Evolutionary conservation across 2,888 invertebrate species (phyloP).

Genomic region (Ormyrus labotus): DNA sequence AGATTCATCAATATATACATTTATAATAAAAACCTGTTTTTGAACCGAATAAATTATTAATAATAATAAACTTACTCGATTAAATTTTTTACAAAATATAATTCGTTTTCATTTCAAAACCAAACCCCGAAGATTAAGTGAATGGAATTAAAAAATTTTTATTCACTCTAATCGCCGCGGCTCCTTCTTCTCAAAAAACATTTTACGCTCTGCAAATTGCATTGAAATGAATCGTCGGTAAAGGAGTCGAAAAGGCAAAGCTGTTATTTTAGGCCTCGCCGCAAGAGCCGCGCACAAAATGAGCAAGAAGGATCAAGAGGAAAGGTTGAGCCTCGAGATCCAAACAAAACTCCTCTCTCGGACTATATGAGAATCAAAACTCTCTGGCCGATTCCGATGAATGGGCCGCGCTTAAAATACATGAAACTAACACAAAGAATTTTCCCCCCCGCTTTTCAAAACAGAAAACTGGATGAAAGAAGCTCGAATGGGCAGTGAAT

Average conservation of each 20-base stretch:
- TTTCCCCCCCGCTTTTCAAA: constrained; percentile 2
- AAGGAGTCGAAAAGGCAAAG: constrained; percentile 60
- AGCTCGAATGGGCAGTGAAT: constrained; percentile 13
- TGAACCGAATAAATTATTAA: too few relatives aligned
- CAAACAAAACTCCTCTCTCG: constrained; percentile 56
- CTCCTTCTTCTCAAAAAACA: too few relatives aligned
- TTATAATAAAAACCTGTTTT: too few relatives aligned
- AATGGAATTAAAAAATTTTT: too few relatives aligned
- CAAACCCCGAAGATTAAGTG: too few relatives aligned
- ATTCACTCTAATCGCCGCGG: too few relatives aligned
- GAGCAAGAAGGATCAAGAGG: constrained; percentile 55
- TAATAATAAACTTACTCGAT: too few relatives aligned
- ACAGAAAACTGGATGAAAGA: constrained; percentile 1
- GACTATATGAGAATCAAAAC: constrained; percentile 2
- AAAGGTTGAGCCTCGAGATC: constrained; percentile 46
- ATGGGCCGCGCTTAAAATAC: constrained; percentile 29
- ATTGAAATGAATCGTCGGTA: constrained; percentile 19
- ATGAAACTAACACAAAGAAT: constrained; percentile 37
- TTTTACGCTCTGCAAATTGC: too few relatives aligned
- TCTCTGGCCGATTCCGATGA: constrained; percentile 10
- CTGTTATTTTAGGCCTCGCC: constrained; percentile 64
- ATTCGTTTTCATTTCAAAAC: too few relatives aligned
- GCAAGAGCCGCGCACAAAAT: constrained; percentile 56
- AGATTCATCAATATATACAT: too few relatives aligned
- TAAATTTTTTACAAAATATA: too few relatives aligned